Evolutionary conservation across 2,888 invertebrate species (phyloP), one percentile per base, ranked within the genome.

Genomic region (Cheilosia urbana): DNA sequence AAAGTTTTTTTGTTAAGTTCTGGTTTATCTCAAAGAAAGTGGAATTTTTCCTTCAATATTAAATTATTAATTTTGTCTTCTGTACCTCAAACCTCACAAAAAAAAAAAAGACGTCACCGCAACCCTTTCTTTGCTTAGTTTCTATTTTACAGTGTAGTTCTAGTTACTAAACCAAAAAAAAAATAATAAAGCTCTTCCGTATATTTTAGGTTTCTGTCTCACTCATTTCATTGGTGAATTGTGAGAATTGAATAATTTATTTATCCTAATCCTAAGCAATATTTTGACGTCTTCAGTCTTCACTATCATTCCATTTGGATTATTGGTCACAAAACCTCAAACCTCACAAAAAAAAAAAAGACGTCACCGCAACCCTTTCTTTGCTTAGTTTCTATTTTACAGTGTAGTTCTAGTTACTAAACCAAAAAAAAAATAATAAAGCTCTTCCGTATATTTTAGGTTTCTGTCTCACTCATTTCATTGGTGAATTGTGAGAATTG

Each of bases 141-240:
- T 30, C 40, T 19, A 49, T 47, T 47, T 47, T 19, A 19, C 5
- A 40, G 40, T 21, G 21, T 21, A 24, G 24, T n/a, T n/a, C 24
- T 37, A 60, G 24, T 37, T 53, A 34, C 42, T 13, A 63, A 24
- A 1, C 24, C 1, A 24, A 24, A 24, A 24, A 21, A 2, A 21
- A 21, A 2, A 21, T 58, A 49, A 49, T 30, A 42, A 66, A 63
- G 62, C 51, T 68, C 51, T 79, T 66, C 24, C 42, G 68, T 63
- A 62, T 83, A 68, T 73, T 53, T 42, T 73, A 58, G 72, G 73
- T 79, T 83, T 83, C 69, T 27, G 47, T 69, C 63, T 79, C 42
- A 68, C 55, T 47, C 17, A 13, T 37, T 37, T 37, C 9, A 37
- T 37, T 13, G 37, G 37, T 47, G 45, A 47, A 66, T 34, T 27